Evolutionary conservation across 2,888 invertebrate species (phyloP), one percentile per base, ranked within the genome.

Genomic region (Branchipolynoe longqiensis): DNA sequence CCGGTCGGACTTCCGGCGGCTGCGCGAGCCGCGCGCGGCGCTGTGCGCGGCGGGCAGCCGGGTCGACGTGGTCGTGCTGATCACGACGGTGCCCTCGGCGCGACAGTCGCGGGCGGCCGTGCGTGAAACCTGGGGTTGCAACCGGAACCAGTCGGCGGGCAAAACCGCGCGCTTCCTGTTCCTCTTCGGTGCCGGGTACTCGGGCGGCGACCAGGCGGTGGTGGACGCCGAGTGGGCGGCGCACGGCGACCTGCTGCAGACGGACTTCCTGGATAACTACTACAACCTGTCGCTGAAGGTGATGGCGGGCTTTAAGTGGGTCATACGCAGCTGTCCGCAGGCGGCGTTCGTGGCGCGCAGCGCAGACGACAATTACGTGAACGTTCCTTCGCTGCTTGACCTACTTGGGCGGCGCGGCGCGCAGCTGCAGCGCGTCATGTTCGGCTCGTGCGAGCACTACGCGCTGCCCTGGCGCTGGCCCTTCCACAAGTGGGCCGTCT

Each of bases 271-370:
- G 48, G 78, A 78, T 48, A 78, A 78, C 33, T 78, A 78, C 28
- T 78, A 78, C 28, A 78, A 78, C 25, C 31, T 78, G 14, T 78
- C 78, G 14, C 3, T 78, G 14, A 78, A 78, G 78, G 41, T 78
- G 0, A n/a, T 78, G 31, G 48, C 48, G 78, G 78, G 78, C 1
- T 78, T 48, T 78, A 41, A 78, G 48, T 78, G 78, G 78, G 78
- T 41, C 8, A 25, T 6, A n/a, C 2, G 48, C 3, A 41, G 48
- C 28, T 78, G 78, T 22, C 41, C 41, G 14, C 78, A 78, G 48
- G 78, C 78, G 1, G n/a, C 41, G 4, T 78, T 48, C 28, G 25
- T 78, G 3, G 54, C 54, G 8, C 18, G 78, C 28, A 41, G 25
- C 3, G 78, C 78, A 48, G 78, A 78, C 25, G 78, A 78, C 48